Evolutionary conservation across 2,113 vertebrate genomes (phyloP).

Genomic region (Phasianus colchicus): DNA sequence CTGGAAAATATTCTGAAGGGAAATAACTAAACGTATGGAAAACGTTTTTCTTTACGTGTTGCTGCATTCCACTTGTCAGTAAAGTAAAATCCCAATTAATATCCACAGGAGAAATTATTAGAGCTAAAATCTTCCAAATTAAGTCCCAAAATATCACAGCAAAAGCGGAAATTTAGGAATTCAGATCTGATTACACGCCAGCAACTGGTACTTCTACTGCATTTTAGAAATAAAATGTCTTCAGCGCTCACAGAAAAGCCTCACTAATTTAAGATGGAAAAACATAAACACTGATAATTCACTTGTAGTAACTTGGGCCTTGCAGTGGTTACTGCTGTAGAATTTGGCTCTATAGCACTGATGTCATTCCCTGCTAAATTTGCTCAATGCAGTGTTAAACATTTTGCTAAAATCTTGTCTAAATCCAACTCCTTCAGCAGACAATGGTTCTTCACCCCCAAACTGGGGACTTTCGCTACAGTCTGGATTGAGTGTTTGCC

Average conservation of each 20-base stretch:
- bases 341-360: not conserved
- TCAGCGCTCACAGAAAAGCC: not conserved
- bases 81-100: not conserved
- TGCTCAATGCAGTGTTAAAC: not conserved
- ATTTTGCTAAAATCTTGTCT: not conserved
- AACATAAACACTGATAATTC: not conserved
- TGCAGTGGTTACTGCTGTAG: not conserved
- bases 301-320: not conserved
- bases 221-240: not conserved
- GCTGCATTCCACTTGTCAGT: not conserved
- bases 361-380: not conserved
- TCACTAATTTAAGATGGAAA: not conserved
- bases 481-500: not conserved
- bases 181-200: not conserved
- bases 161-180: not conserved
- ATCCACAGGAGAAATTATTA: not conserved
- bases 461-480: not conserved
- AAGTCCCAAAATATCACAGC: not conserved
- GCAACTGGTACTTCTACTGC: not conserved
- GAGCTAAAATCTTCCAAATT: conserved; percentile 6
- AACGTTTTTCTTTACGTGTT: not conserved
- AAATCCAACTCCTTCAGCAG: not conserved
- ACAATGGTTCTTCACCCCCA: not conserved
- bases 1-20: conserved; percentile 17
- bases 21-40: not conserved